These are phyloP conservation scores for Leptogaster cylindrica DNA, from an alignment of 2,888 invertebrate genomes.

Conservation along the genomic window DNA sequence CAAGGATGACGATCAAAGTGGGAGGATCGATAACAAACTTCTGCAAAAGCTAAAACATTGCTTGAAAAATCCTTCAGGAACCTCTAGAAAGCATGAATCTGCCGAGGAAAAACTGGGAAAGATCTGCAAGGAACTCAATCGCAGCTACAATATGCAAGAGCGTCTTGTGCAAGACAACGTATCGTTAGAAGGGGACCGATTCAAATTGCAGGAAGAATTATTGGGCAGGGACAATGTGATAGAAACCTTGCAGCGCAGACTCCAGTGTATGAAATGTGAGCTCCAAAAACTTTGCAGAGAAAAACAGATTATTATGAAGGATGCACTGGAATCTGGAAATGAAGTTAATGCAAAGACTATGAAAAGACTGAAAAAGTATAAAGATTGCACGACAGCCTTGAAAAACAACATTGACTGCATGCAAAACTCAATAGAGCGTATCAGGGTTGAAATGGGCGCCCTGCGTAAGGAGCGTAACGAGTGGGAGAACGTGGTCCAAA, in stretches of 20 bases:
- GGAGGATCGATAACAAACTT: too few species aligned
- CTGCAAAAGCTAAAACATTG: too few species aligned
- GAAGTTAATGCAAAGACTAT: conserved; percentile 25
- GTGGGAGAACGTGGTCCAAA: background rate
- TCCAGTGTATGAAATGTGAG: conserved; percentile 44
- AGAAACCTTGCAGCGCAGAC: conserved; percentile 45
- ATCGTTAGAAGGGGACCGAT: conserved; percentile 72
- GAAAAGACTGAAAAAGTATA: conserved; percentile 34
- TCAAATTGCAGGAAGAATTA: conserved; percentile 48
- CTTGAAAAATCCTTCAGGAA: too few species aligned
- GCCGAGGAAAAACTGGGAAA: conserved; percentile 58
- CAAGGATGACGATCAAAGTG: background rate
- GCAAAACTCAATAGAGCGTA: conserved; percentile 37
- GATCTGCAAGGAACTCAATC: conserved; percentile 63
- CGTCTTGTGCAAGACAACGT: conserved; percentile 72
- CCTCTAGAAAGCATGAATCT: conserved; percentile 4
- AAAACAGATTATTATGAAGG: conserved; percentile 10
- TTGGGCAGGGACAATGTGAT: conserved; percentile 41
- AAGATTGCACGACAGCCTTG: conserved; percentile 35
- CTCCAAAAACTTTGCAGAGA: conserved; percentile 33
- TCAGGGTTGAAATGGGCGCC: conserved; percentile 42
- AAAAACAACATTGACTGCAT: conserved; percentile 41
- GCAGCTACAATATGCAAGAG: conserved; percentile 73
- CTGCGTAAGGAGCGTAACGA: conserved; percentile 42
- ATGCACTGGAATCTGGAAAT: background rate